Evolutionary conservation across 1,140 invertebrate species (phyloP), one percentile per base, ranked within the genome.

Genomic region (Papilio polytes): DNA sequence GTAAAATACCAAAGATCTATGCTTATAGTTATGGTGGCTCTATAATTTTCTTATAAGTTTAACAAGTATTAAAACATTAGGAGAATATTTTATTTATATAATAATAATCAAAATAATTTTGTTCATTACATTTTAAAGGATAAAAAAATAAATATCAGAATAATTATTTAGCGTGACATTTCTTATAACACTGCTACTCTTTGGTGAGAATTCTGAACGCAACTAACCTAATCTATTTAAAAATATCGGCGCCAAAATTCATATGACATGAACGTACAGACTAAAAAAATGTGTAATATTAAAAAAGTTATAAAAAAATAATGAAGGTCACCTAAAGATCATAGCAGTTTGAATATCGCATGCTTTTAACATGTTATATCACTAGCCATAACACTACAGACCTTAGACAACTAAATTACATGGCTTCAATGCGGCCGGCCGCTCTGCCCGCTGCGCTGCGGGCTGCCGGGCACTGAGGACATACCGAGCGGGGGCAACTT

Each of bases 371-470:
- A 51, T 77, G 74, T 77, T 56, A 66, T 63, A 12, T 78, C 77
- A 78, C 76, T 78, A 78, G 56, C 76, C 76, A 20, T 78, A 63
- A 22, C 76, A 63, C 76, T 63, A 59, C 76, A 78, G 59, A 78
- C 31, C 76, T 78, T 78, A 78, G 41, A 78, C 41, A 20, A 31
- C 41, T 78, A 74, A 46, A 74, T 15, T 31, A 56, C 1, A 15
- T 70, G 44, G 20, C 26, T 22, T 86, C 92, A 94, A 80, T 94
- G 93, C 26, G 93, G 93, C 12, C 93, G 83, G 0, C 92, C 90
- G 12, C 85, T 88, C 79, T 94, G 92, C 13, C 86, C 89, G 73
- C 82, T 84, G 6, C 91, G 87, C 82, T 94, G 93, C 44, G 93
- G 93, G 77, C 92, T 93, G 66, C 85, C 87, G 1, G 93, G 89